A percentile compares a stretch with the other conserved stretches of the same genome.
phyloP scores from a whole-genome alignment of 2,888 invertebrate genomes.

The Xanthostigma xanthostigma region DNA sequence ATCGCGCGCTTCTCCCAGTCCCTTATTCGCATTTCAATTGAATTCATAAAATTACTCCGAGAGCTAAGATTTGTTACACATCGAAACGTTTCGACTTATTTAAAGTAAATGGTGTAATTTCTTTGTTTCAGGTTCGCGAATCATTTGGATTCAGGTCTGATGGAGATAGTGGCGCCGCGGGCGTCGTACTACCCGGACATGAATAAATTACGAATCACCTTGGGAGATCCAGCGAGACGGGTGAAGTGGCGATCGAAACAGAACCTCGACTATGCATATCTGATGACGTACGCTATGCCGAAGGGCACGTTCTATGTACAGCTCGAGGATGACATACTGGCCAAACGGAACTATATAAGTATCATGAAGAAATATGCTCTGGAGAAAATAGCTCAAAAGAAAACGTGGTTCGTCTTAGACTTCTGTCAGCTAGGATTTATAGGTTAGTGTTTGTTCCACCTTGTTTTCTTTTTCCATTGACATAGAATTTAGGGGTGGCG shows the following conservation, averaged over 20 bases:
- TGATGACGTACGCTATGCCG: slow-evolving; percentile 86
- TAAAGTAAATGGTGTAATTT: not conserved
- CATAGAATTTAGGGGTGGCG: no score
- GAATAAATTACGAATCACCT: slow-evolving; percentile 53
- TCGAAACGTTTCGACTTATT: no score
- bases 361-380: slow-evolving; percentile 74
- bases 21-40: no score
- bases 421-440: slow-evolving; percentile 92
- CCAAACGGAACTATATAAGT: slow-evolving; percentile 68
- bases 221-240: slow-evolving; percentile 75
- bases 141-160: slow-evolving; percentile 61
- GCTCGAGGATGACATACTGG: slow-evolving; percentile 86
- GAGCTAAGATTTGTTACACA: no score
- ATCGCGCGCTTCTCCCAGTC: no score
- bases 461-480: no score
- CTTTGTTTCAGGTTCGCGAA: slow-evolving; percentile 47
- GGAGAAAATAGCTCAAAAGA: slow-evolving; percentile 55
- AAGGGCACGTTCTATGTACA: slow-evolving; percentile 83
- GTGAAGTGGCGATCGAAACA: slow-evolving; percentile 90
- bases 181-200: slow-evolving; percentile 79
- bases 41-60: no score
- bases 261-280: slow-evolving; percentile 81
- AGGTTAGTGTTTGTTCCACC: slow-evolving; percentile 33
- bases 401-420: slow-evolving; percentile 83
- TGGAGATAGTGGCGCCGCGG: slow-evolving; percentile 81